phyloP scores from a whole-genome alignment of 2,797 vertebrate genomes.

The Malacoctenus gilli region DNA sequence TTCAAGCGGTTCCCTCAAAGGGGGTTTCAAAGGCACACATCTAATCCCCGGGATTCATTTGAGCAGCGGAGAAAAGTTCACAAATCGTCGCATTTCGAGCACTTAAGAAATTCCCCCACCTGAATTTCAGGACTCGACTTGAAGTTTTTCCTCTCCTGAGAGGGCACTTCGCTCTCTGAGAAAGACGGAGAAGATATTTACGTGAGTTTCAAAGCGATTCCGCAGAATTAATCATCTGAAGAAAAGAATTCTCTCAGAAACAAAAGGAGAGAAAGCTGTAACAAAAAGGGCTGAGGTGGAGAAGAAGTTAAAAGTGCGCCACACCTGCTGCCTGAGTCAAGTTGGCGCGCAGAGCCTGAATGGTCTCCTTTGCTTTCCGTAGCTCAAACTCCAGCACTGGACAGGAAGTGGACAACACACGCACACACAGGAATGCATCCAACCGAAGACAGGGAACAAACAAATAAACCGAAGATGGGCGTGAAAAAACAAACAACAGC shows the following conservation, averaged over 20 bases:
- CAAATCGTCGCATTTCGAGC: slow-evolving; percentile 14
- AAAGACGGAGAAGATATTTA: slow-evolving; percentile 62
- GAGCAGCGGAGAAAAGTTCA: slow-evolving; percentile 5
- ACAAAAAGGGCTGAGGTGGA: slow-evolving; percentile 70
- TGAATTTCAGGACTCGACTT: slow-evolving; percentile 99
- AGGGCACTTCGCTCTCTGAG: slow-evolving; percentile 94
- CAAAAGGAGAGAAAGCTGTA: slow-evolving; percentile 48
- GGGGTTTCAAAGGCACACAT: slow-evolving; percentile 18
- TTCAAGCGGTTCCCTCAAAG: neutral
- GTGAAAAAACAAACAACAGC: slow-evolving; percentile 92
- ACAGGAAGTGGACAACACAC: slow-evolving; percentile 94
- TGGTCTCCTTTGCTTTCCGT: slow-evolving; percentile 99
- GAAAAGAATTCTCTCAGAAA: slow-evolving; percentile 54
- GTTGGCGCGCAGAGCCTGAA: slow-evolving; percentile 99
- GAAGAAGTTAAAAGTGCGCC: slow-evolving; percentile 95
- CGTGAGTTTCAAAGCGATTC: slow-evolving; percentile 42
- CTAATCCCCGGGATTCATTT: slow-evolving; percentile 16
- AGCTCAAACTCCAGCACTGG: slow-evolving; percentile 99
- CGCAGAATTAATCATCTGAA: slow-evolving; percentile 29
- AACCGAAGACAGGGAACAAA: slow-evolving; percentile 96
- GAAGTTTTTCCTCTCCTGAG: slow-evolving; percentile 98
- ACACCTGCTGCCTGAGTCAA: slow-evolving; percentile 99
- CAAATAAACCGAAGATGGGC: slow-evolving; percentile 92
- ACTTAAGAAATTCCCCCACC: slow-evolving; percentile 80
- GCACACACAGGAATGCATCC: slow-evolving; percentile 93